A percentile compares a stretch with the other conserved stretches of the same genome.
These are phyloP conservation scores for Coelopa pilipes DNA, from an alignment of 2,888 invertebrate genomes.

Conservation along the genomic window DNA sequence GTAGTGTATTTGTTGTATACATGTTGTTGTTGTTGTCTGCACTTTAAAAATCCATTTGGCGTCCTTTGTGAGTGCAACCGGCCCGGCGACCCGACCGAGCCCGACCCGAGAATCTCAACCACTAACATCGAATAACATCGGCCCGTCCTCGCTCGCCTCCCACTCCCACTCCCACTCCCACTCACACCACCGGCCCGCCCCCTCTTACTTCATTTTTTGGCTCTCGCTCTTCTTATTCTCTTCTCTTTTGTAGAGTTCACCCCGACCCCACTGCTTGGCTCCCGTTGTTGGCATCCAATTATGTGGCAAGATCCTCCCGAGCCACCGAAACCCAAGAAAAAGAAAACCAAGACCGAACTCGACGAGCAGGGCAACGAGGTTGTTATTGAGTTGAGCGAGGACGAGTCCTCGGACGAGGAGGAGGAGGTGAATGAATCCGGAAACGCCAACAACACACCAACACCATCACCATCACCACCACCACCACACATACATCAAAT, in stretches of 20 bases:
- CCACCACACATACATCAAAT: no score
- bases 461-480: no score
- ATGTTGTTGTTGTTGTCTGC: background rate
- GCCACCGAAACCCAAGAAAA: constrained; percentile 66
- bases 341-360: constrained; percentile 65
- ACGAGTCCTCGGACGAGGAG: constrained; percentile 64
- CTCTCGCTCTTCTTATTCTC: background rate
- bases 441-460: no score
- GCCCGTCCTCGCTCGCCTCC: no score
- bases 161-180: no score
- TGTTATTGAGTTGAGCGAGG: constrained; percentile 64
- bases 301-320: constrained; percentile 71
- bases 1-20: background rate
- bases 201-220: background rate
- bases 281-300: constrained; percentile 74
- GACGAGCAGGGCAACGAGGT: constrained; percentile 65
- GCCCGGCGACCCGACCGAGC: no score
- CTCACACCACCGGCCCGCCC: no score
- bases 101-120: no score
- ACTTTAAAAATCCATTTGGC: background rate
- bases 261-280: constrained; percentile 69
- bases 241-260: constrained; percentile 66
- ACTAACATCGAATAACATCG: no score
- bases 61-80: background rate
- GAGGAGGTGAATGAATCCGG: constrained; percentile 53